These are phyloP conservation scores for Phanerotoma sp. DNA, from an alignment of 2,888 invertebrate species.

Conservation along the genomic window DNA sequence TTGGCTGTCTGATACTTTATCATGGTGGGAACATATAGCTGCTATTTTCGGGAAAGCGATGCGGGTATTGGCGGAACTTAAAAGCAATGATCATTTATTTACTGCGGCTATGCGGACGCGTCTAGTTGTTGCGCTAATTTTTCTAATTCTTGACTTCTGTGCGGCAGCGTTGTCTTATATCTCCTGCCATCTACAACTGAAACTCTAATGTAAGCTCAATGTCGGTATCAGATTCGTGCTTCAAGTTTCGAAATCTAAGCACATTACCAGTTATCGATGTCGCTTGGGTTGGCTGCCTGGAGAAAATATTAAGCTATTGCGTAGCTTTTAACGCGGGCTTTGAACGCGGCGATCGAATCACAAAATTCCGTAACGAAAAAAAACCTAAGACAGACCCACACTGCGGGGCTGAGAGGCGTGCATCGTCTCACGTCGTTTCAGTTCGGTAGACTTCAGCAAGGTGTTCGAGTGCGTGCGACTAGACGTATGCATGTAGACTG, in stretches of 20 bases:
- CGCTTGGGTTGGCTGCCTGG: too few species aligned
- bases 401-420: too few species aligned
- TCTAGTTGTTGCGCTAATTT: conserved; percentile 7
- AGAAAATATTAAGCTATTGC: too few species aligned
- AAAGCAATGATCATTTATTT: not conserved
- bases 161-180: conserved; percentile 2
- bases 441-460: too few species aligned
- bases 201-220: conserved; percentile 7
- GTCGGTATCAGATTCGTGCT: conserved; percentile 1
- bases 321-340: too few species aligned
- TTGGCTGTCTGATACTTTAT: not conserved
- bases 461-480: too few species aligned
- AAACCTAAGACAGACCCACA: too few species aligned
- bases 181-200: not conserved
- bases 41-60: not conserved
- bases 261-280: too few species aligned
- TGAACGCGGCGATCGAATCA: too few species aligned
- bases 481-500: too few species aligned
- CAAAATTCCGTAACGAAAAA: too few species aligned
- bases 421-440: too few species aligned
- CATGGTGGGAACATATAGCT: not conserved
- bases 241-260: not conserved
- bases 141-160: conserved; percentile 16
- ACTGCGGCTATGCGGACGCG: not conserved
- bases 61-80: not conserved